Conservation (phyloP, 2,113 vertebrate species). For the Nycticebus coucang region DNA sequence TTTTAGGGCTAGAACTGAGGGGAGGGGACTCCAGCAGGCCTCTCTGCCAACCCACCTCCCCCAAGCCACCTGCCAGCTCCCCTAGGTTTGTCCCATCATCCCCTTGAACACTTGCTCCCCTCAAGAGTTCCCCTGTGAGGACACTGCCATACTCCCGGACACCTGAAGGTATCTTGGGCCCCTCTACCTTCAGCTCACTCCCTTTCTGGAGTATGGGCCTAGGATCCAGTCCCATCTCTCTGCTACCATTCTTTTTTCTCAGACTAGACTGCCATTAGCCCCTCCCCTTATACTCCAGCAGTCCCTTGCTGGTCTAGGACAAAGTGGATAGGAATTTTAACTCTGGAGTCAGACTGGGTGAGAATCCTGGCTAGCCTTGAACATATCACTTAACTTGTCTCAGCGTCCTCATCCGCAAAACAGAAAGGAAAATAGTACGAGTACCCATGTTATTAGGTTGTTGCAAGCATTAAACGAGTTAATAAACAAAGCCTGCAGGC, state of each 20-base stretch:
- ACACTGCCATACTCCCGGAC: neutral
- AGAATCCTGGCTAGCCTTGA: neutral
- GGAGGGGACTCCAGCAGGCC: neutral
- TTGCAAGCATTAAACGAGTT: neutral
- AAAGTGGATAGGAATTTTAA: neutral
- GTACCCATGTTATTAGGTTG: neutral
- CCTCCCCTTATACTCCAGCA: too few species aligned
- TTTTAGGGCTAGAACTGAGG: neutral
- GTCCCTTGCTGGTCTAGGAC: neutral
- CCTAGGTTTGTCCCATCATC: neutral
- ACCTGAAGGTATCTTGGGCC: neutral
- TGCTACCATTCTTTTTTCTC: neutral
- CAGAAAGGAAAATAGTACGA: neutral
- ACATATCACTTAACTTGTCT: neutral
- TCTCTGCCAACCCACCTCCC: neutral
- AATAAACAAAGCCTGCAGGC: neutral
- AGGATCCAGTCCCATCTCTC: neutral
- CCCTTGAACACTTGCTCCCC: neutral
- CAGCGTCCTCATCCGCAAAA: conserved; percentile 28
- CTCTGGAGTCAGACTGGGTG: neutral
- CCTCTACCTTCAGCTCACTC: neutral
- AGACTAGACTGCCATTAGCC: neutral
- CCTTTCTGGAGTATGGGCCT: neutral
- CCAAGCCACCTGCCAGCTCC: neutral
- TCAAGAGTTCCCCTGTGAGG: neutral